Percentiles rank a stretch among this genome's conserved stretches.
phyloP scores from a whole-genome alignment of 2,113 vertebrate species.

The Rutilus rutilus region DNA sequence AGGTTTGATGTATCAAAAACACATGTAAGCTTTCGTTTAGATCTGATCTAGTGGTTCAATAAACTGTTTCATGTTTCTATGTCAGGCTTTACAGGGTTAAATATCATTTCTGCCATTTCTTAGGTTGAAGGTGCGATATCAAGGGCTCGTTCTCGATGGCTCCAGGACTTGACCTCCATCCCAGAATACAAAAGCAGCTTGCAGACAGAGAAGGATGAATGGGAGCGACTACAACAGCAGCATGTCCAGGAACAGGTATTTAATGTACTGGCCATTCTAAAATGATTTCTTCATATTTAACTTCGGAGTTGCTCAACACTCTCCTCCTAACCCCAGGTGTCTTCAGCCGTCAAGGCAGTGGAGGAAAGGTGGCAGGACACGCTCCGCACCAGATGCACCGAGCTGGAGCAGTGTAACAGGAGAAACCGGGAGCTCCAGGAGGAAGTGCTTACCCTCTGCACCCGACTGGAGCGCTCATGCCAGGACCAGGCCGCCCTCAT shows the following conservation, averaged over 20 bases:
- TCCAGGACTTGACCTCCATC: slow-evolving; percentile 84
- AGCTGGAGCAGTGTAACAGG: slow-evolving; percentile 62
- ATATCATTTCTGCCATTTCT: not conserved
- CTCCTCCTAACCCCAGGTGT: slow-evolving; percentile 59
- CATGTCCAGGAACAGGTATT: slow-evolving; percentile 76
- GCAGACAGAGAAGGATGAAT: slow-evolving; percentile 80
- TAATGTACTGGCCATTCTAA: not conserved
- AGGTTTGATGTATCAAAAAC: too few species aligned
- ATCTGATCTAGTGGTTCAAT: too few species aligned
- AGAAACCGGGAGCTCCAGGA: slow-evolving; percentile 79
- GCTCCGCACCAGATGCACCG: slow-evolving; percentile 68
- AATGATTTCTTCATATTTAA: not conserved
- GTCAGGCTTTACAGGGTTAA: not conserved
- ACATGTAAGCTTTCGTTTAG: too few species aligned
- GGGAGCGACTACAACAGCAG: slow-evolving; percentile 78
- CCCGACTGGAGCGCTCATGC: slow-evolving; percentile 77
- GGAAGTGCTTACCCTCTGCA: slow-evolving; percentile 76
- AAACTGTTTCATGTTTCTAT: not conserved
- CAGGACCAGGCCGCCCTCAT: slow-evolving; percentile 80
- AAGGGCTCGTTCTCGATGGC: slow-evolving; percentile 82
- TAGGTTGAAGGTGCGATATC: slow-evolving; percentile 88
- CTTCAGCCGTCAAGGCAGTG: slow-evolving; percentile 69
- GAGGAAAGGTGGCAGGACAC: slow-evolving; percentile 81
- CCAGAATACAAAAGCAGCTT: slow-evolving; percentile 84
- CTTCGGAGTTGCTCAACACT: not conserved